Percentiles rank a stretch among this genome's conserved stretches.
Conservation (phyloP, 2,888 invertebrate species). For the Bombylius major region DNA sequence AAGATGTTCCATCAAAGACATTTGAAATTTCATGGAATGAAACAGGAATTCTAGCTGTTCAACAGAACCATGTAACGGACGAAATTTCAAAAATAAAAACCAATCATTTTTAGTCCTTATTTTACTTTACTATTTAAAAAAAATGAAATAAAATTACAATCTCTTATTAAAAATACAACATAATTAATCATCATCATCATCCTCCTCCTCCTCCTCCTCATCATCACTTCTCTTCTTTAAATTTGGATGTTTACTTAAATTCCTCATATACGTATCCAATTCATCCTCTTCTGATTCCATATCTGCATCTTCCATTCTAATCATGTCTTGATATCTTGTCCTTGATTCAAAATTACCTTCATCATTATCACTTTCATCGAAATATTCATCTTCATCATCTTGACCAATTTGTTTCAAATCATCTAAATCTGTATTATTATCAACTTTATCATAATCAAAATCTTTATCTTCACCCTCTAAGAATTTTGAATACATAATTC, state of each 20-base stretch:
- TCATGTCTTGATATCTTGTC: constrained; percentile 23
- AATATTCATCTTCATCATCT: constrained; percentile 84
- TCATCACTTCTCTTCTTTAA: background rate
- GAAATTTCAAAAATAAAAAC: no score
- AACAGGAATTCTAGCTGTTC: no score
- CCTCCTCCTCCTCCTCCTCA: no score
- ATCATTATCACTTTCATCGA: constrained; percentile 69
- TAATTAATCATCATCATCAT: no score
- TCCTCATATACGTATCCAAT: constrained; percentile 60
- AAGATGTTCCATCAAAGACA: no score
- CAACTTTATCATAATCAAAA: constrained; percentile 72
- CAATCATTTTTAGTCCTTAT: no score
- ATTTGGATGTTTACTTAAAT: constrained; percentile 25
- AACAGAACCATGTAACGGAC: no score
- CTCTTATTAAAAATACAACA: no score
- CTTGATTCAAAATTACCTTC: constrained; percentile 35
- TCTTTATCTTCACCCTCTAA: constrained; percentile 67
- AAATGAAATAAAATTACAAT: no score
- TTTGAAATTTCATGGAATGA: no score
- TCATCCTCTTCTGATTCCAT: constrained; percentile 44
- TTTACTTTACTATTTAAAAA: no score
- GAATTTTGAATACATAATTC: constrained; percentile 75
- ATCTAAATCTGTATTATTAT: constrained; percentile 71
- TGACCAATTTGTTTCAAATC: constrained; percentile 55
- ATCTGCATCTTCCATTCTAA: constrained; percentile 8